Evolutionary conservation across 2,888 invertebrate genomes (phyloP).

Genomic region (Pachydiplax longipennis): DNA sequence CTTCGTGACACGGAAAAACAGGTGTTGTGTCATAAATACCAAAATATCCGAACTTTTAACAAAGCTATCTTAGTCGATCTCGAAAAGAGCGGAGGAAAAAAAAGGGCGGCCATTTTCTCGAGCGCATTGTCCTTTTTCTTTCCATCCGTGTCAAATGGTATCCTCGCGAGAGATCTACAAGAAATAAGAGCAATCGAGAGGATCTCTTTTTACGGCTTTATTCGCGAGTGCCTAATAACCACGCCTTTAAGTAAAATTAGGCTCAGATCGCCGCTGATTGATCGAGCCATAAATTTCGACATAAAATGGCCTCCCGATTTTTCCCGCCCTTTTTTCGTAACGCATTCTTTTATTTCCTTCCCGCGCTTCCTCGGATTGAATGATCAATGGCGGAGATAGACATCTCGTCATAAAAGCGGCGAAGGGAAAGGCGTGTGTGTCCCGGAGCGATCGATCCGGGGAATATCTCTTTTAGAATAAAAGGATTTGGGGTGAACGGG

Average conservation of each 20-base stretch:
- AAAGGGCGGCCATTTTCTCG: no score
- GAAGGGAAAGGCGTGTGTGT: no score
- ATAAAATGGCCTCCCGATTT: background rate
- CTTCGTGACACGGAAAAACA: no score
- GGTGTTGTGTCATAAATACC: no score
- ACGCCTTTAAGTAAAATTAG: background rate
- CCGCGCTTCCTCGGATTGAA: background rate
- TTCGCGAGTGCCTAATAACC: background rate
- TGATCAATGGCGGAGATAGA: background rate
- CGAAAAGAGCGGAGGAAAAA: no score
- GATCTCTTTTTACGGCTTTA: background rate
- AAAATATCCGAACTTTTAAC: no score
- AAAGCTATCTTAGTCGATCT: no score
- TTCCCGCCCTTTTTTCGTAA: background rate
- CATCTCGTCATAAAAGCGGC: background rate
- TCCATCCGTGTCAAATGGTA: no score
- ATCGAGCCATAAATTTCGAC: background rate
- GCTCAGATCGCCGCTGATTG: background rate
- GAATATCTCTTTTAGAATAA: background rate
- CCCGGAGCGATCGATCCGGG: background rate
- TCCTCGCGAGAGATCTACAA: no score
- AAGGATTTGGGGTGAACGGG: background rate
- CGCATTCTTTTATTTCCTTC: background rate
- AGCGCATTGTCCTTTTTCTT: no score
- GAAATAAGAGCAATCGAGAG: no score